Conservation (phyloP, 2,888 invertebrate species). For the Drosophila emarginata region DNA sequence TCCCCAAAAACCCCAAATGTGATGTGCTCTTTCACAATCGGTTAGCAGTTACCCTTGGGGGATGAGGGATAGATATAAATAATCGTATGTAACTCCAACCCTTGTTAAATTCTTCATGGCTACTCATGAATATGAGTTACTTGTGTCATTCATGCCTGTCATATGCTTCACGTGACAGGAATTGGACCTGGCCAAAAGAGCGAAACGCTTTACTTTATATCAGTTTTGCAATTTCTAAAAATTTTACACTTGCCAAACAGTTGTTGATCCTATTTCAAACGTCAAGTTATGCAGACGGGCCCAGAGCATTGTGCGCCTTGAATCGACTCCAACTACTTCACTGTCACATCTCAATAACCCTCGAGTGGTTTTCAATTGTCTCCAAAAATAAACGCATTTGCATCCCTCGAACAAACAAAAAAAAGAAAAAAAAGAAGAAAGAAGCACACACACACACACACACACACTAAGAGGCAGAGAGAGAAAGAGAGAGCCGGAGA, state of each 20-base stretch:
- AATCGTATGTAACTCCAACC: conserved; percentile 12
- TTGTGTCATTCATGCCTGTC: conserved; percentile 50
- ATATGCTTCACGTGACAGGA: conserved; percentile 35
- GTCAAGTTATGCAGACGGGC: conserved; percentile 62
- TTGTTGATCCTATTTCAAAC: conserved; percentile 71
- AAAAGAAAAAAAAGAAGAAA: too few species aligned
- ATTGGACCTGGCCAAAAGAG: conserved; percentile 33
- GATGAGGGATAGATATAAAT: not conserved
- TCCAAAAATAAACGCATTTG: conserved; percentile 78
- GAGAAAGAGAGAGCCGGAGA: not conserved
- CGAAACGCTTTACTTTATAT: not conserved
- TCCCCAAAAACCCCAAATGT: conserved; percentile 5
- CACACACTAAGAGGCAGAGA: not conserved
- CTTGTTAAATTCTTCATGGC: conserved; percentile 24
- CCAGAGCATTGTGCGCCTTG: conserved; percentile 44
- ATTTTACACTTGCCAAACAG: conserved; percentile 26
- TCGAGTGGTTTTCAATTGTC: conserved; percentile 79
- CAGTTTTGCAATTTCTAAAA: not conserved
- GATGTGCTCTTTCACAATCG: conserved; percentile 14
- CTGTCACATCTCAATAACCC: conserved; percentile 78
- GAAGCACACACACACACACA: conserved; percentile 21
- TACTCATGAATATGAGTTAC: conserved; percentile 9
- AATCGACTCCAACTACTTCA: conserved; percentile 66
- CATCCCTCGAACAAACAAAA: conserved; percentile 44
- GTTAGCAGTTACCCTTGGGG: conserved; percentile 7